These are phyloP conservation scores for Hippocampus comes DNA, from an alignment of 2,113 vertebrate genomes.

Conservation along the genomic window DNA sequence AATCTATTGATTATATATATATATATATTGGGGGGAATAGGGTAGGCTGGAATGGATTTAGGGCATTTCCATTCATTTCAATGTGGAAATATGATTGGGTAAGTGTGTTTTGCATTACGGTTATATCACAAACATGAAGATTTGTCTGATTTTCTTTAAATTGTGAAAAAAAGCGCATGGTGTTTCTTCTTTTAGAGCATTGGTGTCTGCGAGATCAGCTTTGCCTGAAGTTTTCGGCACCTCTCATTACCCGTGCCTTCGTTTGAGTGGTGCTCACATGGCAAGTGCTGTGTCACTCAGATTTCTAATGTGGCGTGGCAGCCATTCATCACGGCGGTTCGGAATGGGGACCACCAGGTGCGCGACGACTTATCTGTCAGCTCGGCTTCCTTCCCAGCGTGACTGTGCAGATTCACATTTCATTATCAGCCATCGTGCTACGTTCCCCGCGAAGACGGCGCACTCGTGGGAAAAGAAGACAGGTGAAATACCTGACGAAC, in stretches of 20 bases:
- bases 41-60: too few relatives aligned
- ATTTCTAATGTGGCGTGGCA: constrained; percentile 33
- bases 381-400: constrained; percentile 32
- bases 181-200: not conserved
- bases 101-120: too few relatives aligned
- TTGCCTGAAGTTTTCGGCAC: not conserved
- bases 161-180: not conserved
- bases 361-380: constrained; percentile 44
- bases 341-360: constrained; percentile 53
- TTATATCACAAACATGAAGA: too few relatives aligned
- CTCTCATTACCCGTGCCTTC: not conserved
- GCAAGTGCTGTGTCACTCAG: constrained; percentile 56
- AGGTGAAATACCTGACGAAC: constrained; percentile 6
- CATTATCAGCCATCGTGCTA: constrained; percentile 34
- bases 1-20: too few relatives aligned
- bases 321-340: constrained; percentile 48
- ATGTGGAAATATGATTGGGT: too few relatives aligned
- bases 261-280: constrained; percentile 19
- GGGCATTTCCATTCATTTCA: too few relatives aligned
- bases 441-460: constrained; percentile 21
- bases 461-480: constrained; percentile 28
- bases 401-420: constrained; percentile 45
- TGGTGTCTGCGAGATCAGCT: not conserved
- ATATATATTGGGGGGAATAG: too few relatives aligned
- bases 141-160: not conserved